Evolutionary conservation across 2,797 vertebrate genomes (phyloP).

Genomic region (Tinamus major): DNA sequence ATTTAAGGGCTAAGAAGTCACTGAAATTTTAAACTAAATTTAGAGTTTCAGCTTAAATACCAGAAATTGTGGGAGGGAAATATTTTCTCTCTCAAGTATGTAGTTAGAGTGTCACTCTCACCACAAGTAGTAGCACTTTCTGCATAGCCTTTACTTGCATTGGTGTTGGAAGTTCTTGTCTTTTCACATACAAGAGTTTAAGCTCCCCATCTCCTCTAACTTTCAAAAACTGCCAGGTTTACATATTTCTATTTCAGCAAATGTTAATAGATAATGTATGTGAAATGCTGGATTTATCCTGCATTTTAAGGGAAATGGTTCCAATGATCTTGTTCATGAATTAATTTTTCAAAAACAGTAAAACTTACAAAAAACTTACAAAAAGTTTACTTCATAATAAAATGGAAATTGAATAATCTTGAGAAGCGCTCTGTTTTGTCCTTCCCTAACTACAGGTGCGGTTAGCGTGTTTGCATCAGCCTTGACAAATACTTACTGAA

Average conservation of each 20-base stretch:
- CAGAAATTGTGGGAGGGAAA: conserved; percentile 63
- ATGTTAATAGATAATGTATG: not conserved
- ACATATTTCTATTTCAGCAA: conserved; percentile 15
- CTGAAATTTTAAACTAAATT: conserved; percentile 71
- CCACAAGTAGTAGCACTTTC: conserved; percentile 49
- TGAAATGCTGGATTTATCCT: not conserved
- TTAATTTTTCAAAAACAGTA: too few relatives aligned
- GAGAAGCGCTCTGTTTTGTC: not conserved
- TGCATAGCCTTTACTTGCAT: conserved; percentile 14
- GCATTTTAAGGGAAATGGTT: conserved; percentile 1
- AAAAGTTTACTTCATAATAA: not conserved
- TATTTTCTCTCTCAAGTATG: conserved; percentile 46
- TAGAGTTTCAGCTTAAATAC: conserved; percentile 68
- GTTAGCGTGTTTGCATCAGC: not conserved
- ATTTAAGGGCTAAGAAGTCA: conserved; percentile 68
- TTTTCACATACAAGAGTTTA: accelerated
- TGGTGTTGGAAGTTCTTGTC: not conserved
- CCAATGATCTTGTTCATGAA: not conserved
- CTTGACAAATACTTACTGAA: not conserved
- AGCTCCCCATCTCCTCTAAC: not conserved
- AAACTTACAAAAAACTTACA: too few relatives aligned
- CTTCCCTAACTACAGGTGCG: not conserved
- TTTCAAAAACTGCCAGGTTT: conserved; percentile 3
- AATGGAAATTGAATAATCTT: not conserved
- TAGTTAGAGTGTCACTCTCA: conserved; percentile 71